phyloP scores from a whole-genome alignment of 2,113 vertebrate species.

The Cariama cristata region DNA sequence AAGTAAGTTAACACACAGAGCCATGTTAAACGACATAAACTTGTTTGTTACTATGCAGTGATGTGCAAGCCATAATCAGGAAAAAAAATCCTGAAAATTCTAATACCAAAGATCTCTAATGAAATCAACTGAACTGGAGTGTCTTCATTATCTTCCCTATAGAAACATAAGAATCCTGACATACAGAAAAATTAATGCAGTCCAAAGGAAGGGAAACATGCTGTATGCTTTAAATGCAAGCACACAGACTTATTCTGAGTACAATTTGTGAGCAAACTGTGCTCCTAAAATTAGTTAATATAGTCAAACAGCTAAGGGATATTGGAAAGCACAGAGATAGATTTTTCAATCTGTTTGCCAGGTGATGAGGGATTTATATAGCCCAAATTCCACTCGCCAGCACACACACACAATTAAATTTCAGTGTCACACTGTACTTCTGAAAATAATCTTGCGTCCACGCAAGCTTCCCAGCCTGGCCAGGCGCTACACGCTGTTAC shows the following conservation, averaged over 20 bases:
- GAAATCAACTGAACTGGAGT: fast-evolving
- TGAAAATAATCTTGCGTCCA: fast-evolving
- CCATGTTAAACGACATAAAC: too few relatives aligned
- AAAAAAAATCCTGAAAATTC: not conserved
- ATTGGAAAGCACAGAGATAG: not conserved
- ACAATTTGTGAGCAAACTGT: not conserved
- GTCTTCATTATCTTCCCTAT: not conserved
- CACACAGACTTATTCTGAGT: not conserved
- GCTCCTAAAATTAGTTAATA: not conserved
- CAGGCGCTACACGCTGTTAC: fast-evolving
- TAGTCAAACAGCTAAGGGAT: not conserved
- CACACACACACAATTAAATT: not conserved
- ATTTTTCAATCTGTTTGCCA: not conserved
- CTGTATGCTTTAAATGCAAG: not conserved
- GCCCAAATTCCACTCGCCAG: not conserved
- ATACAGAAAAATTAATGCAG: not conserved
- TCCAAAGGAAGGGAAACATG: not conserved
- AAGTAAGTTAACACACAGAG: not conserved
- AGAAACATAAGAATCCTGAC: not conserved
- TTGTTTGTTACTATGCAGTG: not conserved
- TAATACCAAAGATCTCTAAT: not conserved
- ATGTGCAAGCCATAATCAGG: not conserved
- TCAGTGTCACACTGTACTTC: not conserved
- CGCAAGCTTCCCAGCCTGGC: fast-evolving
- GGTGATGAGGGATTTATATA: not conserved